Conservation (phyloP, 2,888 invertebrate species). For the Thymelicus sylvestris region DNA sequence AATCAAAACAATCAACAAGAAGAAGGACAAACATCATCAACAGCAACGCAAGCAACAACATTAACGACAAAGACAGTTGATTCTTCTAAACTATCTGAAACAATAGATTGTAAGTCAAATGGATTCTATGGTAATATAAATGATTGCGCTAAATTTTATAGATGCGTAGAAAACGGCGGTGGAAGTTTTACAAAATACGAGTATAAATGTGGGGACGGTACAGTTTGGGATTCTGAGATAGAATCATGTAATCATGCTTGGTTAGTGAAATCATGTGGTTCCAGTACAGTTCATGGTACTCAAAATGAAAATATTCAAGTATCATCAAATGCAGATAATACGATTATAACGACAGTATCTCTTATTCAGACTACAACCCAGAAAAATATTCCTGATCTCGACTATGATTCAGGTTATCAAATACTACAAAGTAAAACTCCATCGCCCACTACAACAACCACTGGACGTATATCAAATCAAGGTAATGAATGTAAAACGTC, state of each 20-base stretch:
- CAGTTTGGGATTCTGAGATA: conserved; percentile 85
- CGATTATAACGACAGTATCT: conserved; percentile 39
- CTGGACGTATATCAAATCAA: conserved; percentile 37
- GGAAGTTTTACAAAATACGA: conserved; percentile 79
- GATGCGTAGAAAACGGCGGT: conserved; percentile 85
- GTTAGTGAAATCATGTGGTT: conserved; percentile 62
- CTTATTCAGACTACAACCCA: conserved; percentile 43
- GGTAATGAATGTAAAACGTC: conserved; percentile 39
- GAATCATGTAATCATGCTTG: conserved; percentile 85
- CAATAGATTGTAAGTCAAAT: conserved; percentile 59
- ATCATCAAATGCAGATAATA: conserved; percentile 26
- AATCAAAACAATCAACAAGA: conserved; percentile 41
- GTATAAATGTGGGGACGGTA: conserved; percentile 85
- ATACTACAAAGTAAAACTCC: conserved; percentile 29
- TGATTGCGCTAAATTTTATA: conserved; percentile 88
- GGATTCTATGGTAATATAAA: conserved; percentile 85
- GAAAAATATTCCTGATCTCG: conserved; percentile 32
- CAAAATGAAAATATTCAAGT: conserved; percentile 10
- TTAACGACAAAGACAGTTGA: conserved; percentile 30
- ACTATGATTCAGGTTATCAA: conserved; percentile 45
- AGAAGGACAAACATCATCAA: conserved; percentile 23
- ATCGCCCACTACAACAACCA: conserved; percentile 5
- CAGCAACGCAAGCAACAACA: conserved; percentile 2
- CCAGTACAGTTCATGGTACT: conserved; percentile 6
- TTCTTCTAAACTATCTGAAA: conserved; percentile 26